Percentiles rank a stretch among this genome's conserved stretches.
Evolutionary conservation across 2,113 vertebrate genomes (phyloP).

Genomic region (Mugil cephalus): DNA sequence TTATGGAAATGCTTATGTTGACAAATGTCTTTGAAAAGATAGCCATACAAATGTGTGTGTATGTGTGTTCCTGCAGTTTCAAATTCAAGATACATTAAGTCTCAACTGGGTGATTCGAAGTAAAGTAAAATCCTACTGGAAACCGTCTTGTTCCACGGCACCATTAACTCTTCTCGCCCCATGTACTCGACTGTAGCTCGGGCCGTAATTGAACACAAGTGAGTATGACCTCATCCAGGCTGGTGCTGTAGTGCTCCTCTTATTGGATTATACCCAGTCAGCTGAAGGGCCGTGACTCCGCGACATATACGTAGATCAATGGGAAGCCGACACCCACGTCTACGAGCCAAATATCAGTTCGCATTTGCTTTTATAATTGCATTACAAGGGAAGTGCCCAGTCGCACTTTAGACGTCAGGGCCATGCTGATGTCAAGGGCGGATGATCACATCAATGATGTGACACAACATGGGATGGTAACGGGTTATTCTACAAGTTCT

Average conservation of each 20-base stretch:
- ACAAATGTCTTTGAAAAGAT: too few species aligned
- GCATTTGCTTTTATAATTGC: constrained; percentile 30
- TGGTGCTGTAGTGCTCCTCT: constrained; percentile 41
- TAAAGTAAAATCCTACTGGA: constrained; percentile 14
- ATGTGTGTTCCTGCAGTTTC: neutral
- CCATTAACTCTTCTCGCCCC: constrained; percentile 21
- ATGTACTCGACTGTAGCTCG: constrained; percentile 30
- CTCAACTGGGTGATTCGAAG: constrained; percentile 13
- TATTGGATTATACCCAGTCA: constrained; percentile 61
- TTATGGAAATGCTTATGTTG: too few species aligned
- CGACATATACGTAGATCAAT: constrained; percentile 48
- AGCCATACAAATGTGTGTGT: too few species aligned
- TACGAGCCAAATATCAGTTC: constrained; percentile 27
- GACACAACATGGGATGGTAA: too few species aligned
- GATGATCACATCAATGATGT: neutral
- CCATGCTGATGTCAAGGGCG: constrained; percentile 13
- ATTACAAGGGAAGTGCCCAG: constrained; percentile 46
- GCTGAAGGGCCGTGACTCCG: constrained; percentile 24
- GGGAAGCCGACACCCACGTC: constrained; percentile 50
- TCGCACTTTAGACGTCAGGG: constrained; percentile 3
- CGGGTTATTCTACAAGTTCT: neutral
- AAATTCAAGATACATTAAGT: constrained; percentile 1
- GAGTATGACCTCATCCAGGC: constrained; percentile 49
- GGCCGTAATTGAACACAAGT: constrained; percentile 34
- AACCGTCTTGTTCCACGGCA: neutral